Evolutionary conservation across 2,113 vertebrate species (phyloP), one percentile per base, ranked within the genome.

Genomic region (Artemisiospiza belli): DNA sequence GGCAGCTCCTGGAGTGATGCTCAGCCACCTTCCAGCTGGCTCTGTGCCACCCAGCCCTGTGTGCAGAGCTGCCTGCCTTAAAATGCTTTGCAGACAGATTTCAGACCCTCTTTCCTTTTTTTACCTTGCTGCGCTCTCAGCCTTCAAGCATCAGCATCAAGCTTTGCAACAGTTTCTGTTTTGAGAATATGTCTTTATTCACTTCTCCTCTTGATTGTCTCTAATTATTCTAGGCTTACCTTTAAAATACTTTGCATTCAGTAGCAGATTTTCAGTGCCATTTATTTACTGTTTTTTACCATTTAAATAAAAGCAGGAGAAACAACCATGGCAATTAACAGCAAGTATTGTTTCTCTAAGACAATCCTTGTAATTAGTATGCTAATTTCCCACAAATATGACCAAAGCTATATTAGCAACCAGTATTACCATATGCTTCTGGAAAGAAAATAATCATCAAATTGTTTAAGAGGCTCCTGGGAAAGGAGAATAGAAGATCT

Each of bases 361-460:
- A 97, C 79, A 95, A 47, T 94, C 92, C 63, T 97, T 97, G 73
- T 89, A 97, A 96, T 97, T 96, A 97, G 63, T 89, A 94, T 58
- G 49, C 82, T 96, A 97, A 97, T 96, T 95, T 84, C 83, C 63
- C 67, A 85, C 87, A 94, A 92, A 96, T 96, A 96, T 94, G 91
- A 97, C 85, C 91, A 84, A 93, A 92, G 19, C 70, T 95, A 28
- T 89, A 96, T 92, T 95, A 97, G 55, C 92, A 94, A 96, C 72
- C 87, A 91, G 31, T 75, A 96, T 97, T 95, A 84, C 90, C 92
- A 95, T 97, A 95, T 97, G 96, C 72, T 96, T 91, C 82, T 87
- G 88, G 88, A 83, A 87, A 96, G 43, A 83, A 96, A 97, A 97
- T 96, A 92, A 96, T 89, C 91, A 96, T 59, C 80, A 96, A 95